Evolutionary conservation across 2,888 invertebrate genomes (phyloP).

Genomic region (Maniola hyperantus): DNA sequence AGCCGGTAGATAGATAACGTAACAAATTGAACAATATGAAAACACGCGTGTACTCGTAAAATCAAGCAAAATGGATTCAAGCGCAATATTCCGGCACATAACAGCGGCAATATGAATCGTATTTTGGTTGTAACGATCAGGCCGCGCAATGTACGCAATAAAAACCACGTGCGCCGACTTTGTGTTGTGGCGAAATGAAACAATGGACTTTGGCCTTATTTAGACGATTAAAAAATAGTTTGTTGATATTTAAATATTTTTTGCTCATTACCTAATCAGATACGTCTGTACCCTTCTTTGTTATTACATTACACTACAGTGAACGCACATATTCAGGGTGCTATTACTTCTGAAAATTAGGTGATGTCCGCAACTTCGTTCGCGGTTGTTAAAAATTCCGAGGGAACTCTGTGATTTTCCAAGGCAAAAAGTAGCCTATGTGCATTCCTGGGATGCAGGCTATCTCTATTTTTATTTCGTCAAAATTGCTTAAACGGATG

Average conservation of each 20-base stretch:
- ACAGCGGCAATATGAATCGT: slow-evolving; percentile 31
- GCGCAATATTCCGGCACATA: slow-evolving; percentile 26
- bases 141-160: slow-evolving; percentile 28
- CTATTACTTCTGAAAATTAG: no score
- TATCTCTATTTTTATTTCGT: no score
- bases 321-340: no score
- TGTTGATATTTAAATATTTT: background rate
- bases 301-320: no score
- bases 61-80: slow-evolving; percentile 21
- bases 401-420: no score
- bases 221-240: background rate
- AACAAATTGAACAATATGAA: slow-evolving; percentile 25
- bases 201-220: background rate
- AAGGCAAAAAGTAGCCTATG: no score
- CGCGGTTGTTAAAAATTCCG: no score
- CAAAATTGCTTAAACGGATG: no score
- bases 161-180: slow-evolving; percentile 25
- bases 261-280: background rate
- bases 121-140: slow-evolving; percentile 25
- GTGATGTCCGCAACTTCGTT: no score
- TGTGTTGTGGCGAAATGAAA: slow-evolving; percentile 17
- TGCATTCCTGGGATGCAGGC: no score
- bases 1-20: background rate
- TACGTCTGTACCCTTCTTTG: no score
- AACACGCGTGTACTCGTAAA: slow-evolving; percentile 26